These are phyloP conservation scores for Bombylius discolor DNA, from an alignment of 2,888 invertebrate species.

Conservation along the genomic window DNA sequence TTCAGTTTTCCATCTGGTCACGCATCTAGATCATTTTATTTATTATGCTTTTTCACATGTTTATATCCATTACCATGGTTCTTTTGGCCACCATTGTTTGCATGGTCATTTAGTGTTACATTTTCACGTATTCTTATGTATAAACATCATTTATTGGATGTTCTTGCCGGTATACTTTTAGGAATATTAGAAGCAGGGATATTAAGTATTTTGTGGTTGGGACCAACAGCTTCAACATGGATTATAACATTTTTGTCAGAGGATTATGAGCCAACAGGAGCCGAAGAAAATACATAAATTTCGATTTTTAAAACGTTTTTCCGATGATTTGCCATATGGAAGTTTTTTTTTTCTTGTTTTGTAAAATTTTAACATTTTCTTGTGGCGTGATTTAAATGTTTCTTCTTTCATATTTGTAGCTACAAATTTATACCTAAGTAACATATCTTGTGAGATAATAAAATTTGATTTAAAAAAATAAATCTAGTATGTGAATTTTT, in stretches of 20 bases:
- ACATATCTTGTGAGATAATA: too few relatives aligned
- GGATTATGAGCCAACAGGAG: slow-evolving; percentile 22
- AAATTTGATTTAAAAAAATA: too few relatives aligned
- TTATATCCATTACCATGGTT: slow-evolving; percentile 49
- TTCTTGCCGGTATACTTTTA: slow-evolving; percentile 57
- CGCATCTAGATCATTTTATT: slow-evolving; percentile 66
- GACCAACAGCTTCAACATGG: slow-evolving; percentile 42
- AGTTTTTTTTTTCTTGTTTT: background rate
- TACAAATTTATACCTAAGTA: too few relatives aligned
- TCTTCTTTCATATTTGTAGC: background rate
- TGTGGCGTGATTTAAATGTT: background rate
- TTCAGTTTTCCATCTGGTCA: slow-evolving; percentile 92
- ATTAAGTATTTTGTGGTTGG: slow-evolving; percentile 54
- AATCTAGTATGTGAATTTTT: too few relatives aligned
- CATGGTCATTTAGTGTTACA: slow-evolving; percentile 64
- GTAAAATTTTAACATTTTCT: background rate
- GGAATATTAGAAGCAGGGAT: slow-evolving; percentile 60
- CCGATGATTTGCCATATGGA: too few relatives aligned
- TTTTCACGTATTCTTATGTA: slow-evolving; percentile 69
- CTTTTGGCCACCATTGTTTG: slow-evolving; percentile 48
- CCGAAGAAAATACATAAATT: slow-evolving; percentile 2
- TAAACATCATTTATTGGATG: slow-evolving; percentile 79
- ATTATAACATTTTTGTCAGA: slow-evolving; percentile 24
- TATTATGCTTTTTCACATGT: slow-evolving; percentile 58
- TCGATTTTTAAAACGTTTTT: too few relatives aligned